Evolutionary conservation across 2,888 invertebrate genomes (phyloP).

Genomic region (Chymomyza fuscimana): DNA sequence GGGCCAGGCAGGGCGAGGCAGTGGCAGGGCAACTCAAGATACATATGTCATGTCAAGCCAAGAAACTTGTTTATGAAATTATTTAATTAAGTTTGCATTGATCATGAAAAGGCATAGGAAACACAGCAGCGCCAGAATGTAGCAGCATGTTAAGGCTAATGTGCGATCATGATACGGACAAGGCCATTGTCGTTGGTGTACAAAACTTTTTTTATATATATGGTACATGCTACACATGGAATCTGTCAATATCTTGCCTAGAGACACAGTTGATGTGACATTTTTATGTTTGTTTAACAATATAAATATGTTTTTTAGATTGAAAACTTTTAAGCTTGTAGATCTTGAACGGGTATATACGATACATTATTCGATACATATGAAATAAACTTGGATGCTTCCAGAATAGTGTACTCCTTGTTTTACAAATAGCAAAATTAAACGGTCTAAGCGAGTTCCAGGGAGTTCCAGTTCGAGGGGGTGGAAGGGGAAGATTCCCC

Average conservation of each 20-base stretch:
- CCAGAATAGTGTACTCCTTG: no score
- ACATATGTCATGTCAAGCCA: constrained; percentile 5
- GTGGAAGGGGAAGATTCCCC: no score
- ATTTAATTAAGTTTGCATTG: constrained; percentile 54
- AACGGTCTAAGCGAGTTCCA: no score
- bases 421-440: no score
- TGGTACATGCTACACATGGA: not conserved
- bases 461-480: no score
- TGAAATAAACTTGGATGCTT: no score
- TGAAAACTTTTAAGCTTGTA: no score
- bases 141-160: constrained; percentile 18
- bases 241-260: not conserved
- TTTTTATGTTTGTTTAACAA: not conserved
- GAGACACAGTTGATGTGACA: not conserved
- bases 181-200: constrained; percentile 29
- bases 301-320: no score
- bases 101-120: constrained; percentile 28
- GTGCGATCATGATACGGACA: constrained; percentile 12
- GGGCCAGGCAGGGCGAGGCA: not conserved
- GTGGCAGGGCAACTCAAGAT: not conserved
- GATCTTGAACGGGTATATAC: no score
- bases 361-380: no score
- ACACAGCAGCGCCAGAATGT: constrained; percentile 10
- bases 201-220: not conserved
- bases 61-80: constrained; percentile 64